Percentiles rank a stretch among this genome's conserved stretches.
Conservation (phyloP, 2,888 invertebrate species). For the Trichogramma dendrolimi region DNA sequence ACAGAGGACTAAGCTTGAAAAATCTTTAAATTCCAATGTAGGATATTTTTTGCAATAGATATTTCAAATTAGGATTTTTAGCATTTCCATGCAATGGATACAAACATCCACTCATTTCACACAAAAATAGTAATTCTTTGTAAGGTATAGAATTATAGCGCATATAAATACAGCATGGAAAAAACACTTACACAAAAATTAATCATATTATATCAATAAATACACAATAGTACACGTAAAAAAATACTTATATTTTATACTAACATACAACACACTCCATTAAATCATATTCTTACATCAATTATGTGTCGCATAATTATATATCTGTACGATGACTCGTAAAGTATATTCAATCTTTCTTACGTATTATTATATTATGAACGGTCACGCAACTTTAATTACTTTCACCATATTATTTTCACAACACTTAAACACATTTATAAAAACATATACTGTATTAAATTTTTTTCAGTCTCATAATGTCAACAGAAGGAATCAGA, state of each 20-base stretch:
- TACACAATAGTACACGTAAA: slow-evolving; percentile 46
- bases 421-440: slow-evolving; percentile 23
- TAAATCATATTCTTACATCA: slow-evolving; percentile 13
- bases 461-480: slow-evolving; percentile 45
- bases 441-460: slow-evolving; percentile 29
- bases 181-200: slow-evolving; percentile 18
- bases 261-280: slow-evolving; percentile 25
- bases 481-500: slow-evolving; percentile 30
- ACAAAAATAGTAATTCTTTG: slow-evolving; percentile 6
- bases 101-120: slow-evolving; percentile 19
- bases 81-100: slow-evolving; percentile 37
- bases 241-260: slow-evolving; percentile 46
- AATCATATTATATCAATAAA: slow-evolving; percentile 32
- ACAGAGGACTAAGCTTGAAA: slow-evolving; percentile 45
- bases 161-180: slow-evolving; percentile 14
- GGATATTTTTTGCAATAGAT: slow-evolving; percentile 40
- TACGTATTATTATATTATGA: slow-evolving; percentile 16
- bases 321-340: slow-evolving; percentile 16
- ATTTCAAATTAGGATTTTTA: slow-evolving; percentile 44
- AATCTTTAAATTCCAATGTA: slow-evolving; percentile 11
- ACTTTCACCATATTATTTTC: slow-evolving; percentile 19
- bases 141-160: slow-evolving; percentile 29
- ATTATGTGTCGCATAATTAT: slow-evolving; percentile 2
- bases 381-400: slow-evolving; percentile 21
- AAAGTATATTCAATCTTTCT: slow-evolving; percentile 21